These are phyloP conservation scores for Dryadula phaetusa DNA, from an alignment of 2,888 invertebrate genomes.

Conservation along the genomic window DNA sequence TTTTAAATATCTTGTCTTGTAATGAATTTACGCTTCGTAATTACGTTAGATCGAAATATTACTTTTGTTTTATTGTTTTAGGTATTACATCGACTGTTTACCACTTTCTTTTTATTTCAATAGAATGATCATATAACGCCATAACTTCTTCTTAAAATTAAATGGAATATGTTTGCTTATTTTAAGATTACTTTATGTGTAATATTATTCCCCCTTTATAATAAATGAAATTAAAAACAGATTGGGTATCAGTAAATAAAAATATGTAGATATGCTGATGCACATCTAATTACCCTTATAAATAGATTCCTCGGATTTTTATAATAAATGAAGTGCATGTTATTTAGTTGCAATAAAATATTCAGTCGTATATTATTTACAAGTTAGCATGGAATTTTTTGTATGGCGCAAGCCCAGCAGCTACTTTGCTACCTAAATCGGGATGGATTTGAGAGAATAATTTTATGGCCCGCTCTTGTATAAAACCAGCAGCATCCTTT, in stretches of 20 bases:
- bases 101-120: too few species aligned
- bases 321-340: neutral
- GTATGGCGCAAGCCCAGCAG: slow-evolving; percentile 85
- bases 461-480: slow-evolving; percentile 93
- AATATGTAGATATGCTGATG: neutral
- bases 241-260: neutral
- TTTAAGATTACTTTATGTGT: neutral
- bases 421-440: slow-evolving; percentile 90
- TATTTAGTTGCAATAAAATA: slow-evolving; percentile 3
- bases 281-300: neutral
- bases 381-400: slow-evolving; percentile 85
- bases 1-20: neutral
- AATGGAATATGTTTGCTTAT: neutral
- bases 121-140: neutral
- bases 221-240: neutral
- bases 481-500: slow-evolving; percentile 91
- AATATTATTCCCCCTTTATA: neutral
- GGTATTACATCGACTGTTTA: too few species aligned
- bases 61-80: neutral
- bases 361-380: slow-evolving; percentile 61
- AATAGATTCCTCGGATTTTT: neutral
- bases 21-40: neutral
- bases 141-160: neutral
- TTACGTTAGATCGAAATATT: too few species aligned
- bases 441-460: slow-evolving; percentile 92